A percentile compares a stretch with the other conserved stretches of the same genome.
Conservation (phyloP, 2,797 vertebrate species). For the Decapterus maruadsi region DNA sequence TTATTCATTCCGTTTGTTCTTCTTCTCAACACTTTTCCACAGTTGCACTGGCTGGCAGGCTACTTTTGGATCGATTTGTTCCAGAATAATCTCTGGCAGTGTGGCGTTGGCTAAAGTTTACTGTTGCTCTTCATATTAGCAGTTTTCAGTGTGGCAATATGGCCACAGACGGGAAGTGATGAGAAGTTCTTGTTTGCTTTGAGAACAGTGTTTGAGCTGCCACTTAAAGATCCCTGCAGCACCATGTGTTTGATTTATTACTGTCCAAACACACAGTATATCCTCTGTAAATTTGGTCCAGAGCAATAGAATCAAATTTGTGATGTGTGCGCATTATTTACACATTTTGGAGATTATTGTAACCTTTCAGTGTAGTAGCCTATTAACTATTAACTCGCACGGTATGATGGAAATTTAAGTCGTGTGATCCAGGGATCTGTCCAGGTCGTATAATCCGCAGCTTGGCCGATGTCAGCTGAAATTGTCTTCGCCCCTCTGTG, state of each 20-base stretch:
- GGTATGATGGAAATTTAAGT: conserved; percentile 22
- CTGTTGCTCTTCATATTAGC: conserved; percentile 67
- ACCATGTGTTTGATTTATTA: conserved; percentile 29
- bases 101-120: conserved; percentile 72
- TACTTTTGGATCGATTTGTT: conserved; percentile 82
- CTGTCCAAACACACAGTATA: conserved; percentile 13
- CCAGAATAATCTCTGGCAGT: conserved; percentile 76
- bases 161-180: conserved; percentile 25
- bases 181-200: conserved; percentile 43
- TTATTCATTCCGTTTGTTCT: conserved; percentile 85
- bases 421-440: background rate
- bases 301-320: conserved; percentile 27
- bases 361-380: conserved; percentile 13
- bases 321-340: conserved; percentile 13
- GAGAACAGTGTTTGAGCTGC: conserved; percentile 29
- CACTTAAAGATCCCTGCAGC: conserved; percentile 14
- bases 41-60: conserved; percentile 73
- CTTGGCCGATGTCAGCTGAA: too few relatives aligned
- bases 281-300: conserved; percentile 29
- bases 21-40: conserved; percentile 75
- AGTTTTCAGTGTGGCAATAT: conserved; percentile 44
- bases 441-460: background rate
- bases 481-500: too few relatives aligned
- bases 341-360: conserved; percentile 22
- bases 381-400: conserved; percentile 9